Percentiles rank a stretch among this genome's conserved stretches.
Evolutionary conservation across 2,113 vertebrate species (phyloP).

Genomic region (Erinaceus europaeus): DNA sequence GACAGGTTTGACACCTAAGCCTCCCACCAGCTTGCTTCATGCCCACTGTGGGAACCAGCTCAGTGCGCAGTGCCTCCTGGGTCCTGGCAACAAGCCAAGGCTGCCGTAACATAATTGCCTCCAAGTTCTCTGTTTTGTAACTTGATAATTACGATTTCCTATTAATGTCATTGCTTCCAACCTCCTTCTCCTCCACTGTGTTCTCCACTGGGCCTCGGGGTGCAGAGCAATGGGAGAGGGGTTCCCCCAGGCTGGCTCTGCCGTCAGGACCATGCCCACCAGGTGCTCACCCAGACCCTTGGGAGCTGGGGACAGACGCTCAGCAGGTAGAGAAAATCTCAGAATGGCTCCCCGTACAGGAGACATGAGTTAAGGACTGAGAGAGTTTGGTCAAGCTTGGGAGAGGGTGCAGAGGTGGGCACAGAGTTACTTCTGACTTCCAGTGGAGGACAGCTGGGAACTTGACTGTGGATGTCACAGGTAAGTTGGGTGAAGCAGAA

Average conservation of each 20-base stretch:
- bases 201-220: neutral
- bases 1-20: neutral
- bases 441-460: neutral
- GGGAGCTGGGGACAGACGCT: accelerated
- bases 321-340: neutral
- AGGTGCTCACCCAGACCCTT: neutral
- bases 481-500: neutral
- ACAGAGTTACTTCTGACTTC: neutral
- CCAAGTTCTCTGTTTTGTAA: constrained; percentile 32
- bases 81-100: neutral
- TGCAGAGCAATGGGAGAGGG: neutral
- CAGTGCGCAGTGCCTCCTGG: neutral
- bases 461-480: neutral
- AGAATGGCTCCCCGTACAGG: too few relatives aligned
- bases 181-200: neutral
- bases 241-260: neutral
- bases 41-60: neutral
- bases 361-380: too few relatives aligned
- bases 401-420: accelerated
- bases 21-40: neutral
- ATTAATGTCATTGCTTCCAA: constrained; percentile 26
- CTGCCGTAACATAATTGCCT: neutral
- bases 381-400: neutral
- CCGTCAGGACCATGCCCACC: accelerated
- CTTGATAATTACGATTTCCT: constrained; percentile 27